Evolutionary conservation across 2,797 vertebrate genomes (phyloP), one percentile per base, ranked within the genome.

Genomic region (Coranthus polyacanthus): DNA sequence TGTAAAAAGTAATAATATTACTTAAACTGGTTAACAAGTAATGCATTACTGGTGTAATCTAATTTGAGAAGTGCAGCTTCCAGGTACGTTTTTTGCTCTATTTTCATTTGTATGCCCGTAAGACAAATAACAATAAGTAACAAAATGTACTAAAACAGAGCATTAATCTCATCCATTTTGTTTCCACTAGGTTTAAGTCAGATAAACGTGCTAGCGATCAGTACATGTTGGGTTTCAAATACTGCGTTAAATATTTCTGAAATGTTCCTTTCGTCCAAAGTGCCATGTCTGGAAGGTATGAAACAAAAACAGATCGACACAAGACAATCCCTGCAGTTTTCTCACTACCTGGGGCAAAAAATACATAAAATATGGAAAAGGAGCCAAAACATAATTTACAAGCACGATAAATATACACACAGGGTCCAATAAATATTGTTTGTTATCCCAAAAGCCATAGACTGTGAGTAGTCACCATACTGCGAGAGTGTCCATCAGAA

Each of bases 321-420:
- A 15, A 85, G 71, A 85, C 75, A 47, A 72, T 77, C 84, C 86
- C 85, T 81, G 88, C 83, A 68, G 70, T 59, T 84, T 78, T 73
- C 43, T 79, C 62, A 82, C 81, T 68, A 71, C 50, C 63, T 6
- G 37, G 80, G 81, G 47, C 39, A 68, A 72, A 83, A 32, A 74
- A 72, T 45, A 83, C 44, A 45, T 21, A 56, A 75, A 75, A 84
- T 63, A 76, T 82, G 68, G 16, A 81, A 79, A 75, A 68, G 22
- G 62, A 81, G 59, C 42, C 18, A 58, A 65, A 92, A 86, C 82
- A 82, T 84, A 83, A 86, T 83, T 88, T 86, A 90, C 83, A 89
- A 91, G 72, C 84, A 88, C 79, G 58, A 91, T 92, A 92, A 89
- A 92, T 92, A 92, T 88, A 82, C 83, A 92, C 85, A 89, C 72